These are phyloP conservation scores for Pristionchus arcanus DNA, from an alignment of 2,888 invertebrate species.

Conservation along the genomic window DNA sequence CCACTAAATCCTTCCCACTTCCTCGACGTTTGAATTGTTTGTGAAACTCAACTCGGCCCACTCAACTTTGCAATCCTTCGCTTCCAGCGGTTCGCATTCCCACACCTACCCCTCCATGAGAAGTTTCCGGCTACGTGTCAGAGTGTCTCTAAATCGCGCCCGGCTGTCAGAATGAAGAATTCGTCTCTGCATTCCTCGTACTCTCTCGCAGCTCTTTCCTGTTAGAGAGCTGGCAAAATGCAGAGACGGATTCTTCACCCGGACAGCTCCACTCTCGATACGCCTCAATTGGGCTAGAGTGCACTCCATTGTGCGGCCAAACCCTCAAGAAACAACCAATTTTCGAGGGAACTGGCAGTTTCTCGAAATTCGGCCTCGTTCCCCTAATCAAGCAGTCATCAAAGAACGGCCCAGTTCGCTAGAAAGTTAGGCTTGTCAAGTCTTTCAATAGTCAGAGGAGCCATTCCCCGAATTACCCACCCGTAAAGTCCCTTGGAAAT, in stretches of 20 bases:
- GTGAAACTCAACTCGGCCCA: background rate
- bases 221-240: too few species aligned
- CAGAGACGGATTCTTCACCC: too few species aligned
- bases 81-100: background rate
- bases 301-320: background rate
- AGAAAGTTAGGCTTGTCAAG: background rate
- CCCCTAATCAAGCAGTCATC: conserved; percentile 15
- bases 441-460: background rate
- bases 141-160: background rate
- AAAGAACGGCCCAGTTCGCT: background rate
- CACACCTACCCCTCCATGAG: conserved; percentile 3
- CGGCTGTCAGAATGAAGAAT: background rate
- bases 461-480: background rate
- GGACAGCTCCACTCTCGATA: background rate
- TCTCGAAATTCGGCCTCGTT: background rate
- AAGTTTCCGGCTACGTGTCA: background rate
- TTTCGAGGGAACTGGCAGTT: background rate
- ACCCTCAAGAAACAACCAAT: background rate
- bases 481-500: background rate
- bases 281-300: background rate
- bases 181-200: background rate
- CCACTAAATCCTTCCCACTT: background rate
- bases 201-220: too few species aligned
- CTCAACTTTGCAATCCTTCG: background rate
- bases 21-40: background rate